Evolutionary conservation across 2,888 invertebrate species (phyloP), one percentile per base, ranked within the genome.

Genomic region (Drosophila nr. perissopoda): DNA sequence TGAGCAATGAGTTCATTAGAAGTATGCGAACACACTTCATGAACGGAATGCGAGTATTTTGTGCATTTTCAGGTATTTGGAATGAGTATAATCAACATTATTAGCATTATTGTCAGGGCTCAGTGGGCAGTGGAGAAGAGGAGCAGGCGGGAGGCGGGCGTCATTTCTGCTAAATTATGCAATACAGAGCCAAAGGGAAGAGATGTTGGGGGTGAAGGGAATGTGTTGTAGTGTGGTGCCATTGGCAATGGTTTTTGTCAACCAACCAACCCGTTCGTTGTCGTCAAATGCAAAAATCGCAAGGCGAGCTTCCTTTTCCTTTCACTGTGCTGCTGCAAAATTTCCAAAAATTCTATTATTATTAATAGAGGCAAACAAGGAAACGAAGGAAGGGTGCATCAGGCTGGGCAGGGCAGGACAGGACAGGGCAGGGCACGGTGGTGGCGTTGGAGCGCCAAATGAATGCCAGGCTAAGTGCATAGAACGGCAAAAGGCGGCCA

Each of bases 341-440:
- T 87, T 85, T 86, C 86, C 84, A 86, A 88, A 87, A 87, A 87
- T 87, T 87, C 88, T 86, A 88, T 86, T 87, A 87, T 87, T 87
- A 88, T 85, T 85, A 85, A 87, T 84, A 84, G 78, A 73, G 84
- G 83, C 73, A 40, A 63, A 73, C 34, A 48, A 48, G 16, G 33
- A 48, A 53, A 11, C 25, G 45, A 2, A 16, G 25, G 4, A 45
- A 8, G 45, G 16, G 45, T 45, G 45, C 45, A 45, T 45, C 45
- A 1, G 45, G 21, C 45, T 1, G 45, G 45, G 21, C 45, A 13
- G 13, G 42, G 3, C 13, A n/a, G 38, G 25, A 13, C 29, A 31
- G 54, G 51, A 4, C 45, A 13, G 13, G 45, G 11, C 16, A 11
- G 54, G 8, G 33, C 13, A 54, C 8, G 38, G 16, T 42, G 42